Base-by-base conservation (phyloP, 2,888 invertebrate genomes). In the Papilio demoleus region DNA sequence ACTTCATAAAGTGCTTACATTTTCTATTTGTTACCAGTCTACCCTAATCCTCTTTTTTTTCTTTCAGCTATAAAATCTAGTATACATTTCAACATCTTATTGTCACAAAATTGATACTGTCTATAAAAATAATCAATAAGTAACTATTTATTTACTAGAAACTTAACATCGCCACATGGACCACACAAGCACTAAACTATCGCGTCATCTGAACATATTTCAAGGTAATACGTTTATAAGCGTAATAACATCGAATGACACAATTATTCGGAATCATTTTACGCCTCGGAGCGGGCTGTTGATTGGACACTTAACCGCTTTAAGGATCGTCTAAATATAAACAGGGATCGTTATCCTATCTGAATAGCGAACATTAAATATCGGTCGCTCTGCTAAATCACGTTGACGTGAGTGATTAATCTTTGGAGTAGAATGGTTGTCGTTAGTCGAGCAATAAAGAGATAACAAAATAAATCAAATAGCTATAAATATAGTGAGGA, bases 381-480 rank as follows among this genome's bases (percentile, higher is more conserved):
- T 90, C 87, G 82, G 90, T 86, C 85, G 88, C 86, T 89, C 90
- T 88, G 90, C 90, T 92, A 92, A 92, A 92, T 92, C 92, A 92
- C 86, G 85, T 82, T 86, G 92, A 91, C 91, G 84, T 79, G 79
- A 81, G 90, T 89, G 88, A 92, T 92, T 91, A 91, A 92, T 92
- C 91, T 92, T 87, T 82, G 71, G 74, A 88, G 85, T 82, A 90
- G 90, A 90, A 91, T 86, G 90, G 87, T 86, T 92, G 92, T 92
- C 92, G 90, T 91, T 92, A 91, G 88, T 77, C 83, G 73, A 80
- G 89, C 90, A 90, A 91, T 92, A 92, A 92, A 92, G 90, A 88
- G 89, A 90, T 91, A 92, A 91, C 88, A 89, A 90, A 91, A 92
- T 92, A 92, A 92, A 92, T 92, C 92, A 92, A 91, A 91, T 77